A percentile compares a stretch with the other conserved stretches of the same genome.
Evolutionary conservation across 2,113 vertebrate species (phyloP).

Genomic region (Brachypteracias leptosomus): DNA sequence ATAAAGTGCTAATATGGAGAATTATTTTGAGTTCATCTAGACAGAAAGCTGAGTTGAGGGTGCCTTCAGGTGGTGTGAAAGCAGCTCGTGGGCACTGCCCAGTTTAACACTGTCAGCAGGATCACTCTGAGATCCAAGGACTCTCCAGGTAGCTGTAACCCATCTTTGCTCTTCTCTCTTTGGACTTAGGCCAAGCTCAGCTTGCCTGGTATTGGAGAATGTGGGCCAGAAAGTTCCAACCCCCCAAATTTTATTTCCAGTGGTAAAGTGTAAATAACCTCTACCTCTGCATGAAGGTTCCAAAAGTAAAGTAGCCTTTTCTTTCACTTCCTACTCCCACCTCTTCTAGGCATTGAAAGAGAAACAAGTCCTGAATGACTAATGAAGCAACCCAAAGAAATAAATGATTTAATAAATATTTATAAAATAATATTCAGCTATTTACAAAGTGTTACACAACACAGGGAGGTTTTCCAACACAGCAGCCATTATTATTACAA

Average conservation of each 20-base stretch:
- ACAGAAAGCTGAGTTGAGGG: background rate
- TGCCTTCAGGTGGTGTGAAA: background rate
- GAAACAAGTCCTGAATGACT: background rate
- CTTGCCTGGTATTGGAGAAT: background rate
- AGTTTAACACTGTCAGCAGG: background rate
- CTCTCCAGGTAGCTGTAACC: background rate
- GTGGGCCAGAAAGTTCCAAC: background rate
- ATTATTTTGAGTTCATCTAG: background rate
- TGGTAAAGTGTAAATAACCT: background rate
- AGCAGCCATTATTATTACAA: background rate
- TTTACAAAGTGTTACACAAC: background rate
- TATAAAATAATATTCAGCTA: background rate
- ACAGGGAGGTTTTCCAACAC: background rate
- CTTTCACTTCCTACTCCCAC: background rate
- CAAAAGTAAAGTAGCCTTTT: background rate
- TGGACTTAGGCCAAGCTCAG: background rate
- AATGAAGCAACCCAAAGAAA: background rate
- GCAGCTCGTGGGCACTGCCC: background rate
- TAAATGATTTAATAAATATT: background rate
- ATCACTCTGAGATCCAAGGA: background rate
- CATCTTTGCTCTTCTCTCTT: background rate
- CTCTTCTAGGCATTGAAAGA: background rate
- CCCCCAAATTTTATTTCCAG: background rate
- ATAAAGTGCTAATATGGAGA: background rate
- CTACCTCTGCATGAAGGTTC: background rate